These are phyloP conservation scores for Erethizon dorsatum DNA, from an alignment of 2,797 vertebrate species.

Conservation along the genomic window DNA sequence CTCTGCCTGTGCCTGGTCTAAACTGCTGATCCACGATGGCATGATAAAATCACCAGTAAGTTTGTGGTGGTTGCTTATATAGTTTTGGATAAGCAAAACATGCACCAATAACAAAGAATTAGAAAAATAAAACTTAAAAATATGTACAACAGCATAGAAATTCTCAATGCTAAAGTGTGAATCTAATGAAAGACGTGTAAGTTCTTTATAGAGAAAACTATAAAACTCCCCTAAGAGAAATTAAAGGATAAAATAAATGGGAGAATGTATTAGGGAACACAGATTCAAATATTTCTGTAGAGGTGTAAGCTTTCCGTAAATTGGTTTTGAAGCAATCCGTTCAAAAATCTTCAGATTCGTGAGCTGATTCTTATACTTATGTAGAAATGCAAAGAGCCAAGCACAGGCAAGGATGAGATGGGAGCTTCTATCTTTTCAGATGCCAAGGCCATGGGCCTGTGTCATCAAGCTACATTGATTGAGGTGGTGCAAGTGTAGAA, in stretches of 20 bases:
- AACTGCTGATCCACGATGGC: rapidly evolving
- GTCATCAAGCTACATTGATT: rapidly evolving
- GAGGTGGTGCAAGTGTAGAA: neutral
- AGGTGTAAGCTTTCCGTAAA: neutral
- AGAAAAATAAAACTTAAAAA: neutral
- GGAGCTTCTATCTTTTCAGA: rapidly evolving
- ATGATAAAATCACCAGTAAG: rapidly evolving
- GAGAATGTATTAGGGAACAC: neutral
- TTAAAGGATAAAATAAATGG: neutral
- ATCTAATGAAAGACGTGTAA: neutral
- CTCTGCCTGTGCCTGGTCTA: too few relatives aligned
- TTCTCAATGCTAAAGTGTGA: neutral
- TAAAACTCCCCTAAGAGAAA: neutral
- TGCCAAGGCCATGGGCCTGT: rapidly evolving
- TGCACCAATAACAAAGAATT: neutral
- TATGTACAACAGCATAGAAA: neutral
- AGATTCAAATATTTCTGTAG: neutral
- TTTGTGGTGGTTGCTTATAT: too few relatives aligned
- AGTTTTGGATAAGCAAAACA: neutral
- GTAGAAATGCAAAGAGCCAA: neutral
- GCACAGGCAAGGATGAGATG: neutral
- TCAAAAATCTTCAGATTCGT: neutral
- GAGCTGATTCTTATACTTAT: neutral
- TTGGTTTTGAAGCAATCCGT: neutral
- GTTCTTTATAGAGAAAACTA: neutral